Evolutionary conservation across 2,888 invertebrate genomes (phyloP).

Genomic region (Drosophila greeni): DNA sequence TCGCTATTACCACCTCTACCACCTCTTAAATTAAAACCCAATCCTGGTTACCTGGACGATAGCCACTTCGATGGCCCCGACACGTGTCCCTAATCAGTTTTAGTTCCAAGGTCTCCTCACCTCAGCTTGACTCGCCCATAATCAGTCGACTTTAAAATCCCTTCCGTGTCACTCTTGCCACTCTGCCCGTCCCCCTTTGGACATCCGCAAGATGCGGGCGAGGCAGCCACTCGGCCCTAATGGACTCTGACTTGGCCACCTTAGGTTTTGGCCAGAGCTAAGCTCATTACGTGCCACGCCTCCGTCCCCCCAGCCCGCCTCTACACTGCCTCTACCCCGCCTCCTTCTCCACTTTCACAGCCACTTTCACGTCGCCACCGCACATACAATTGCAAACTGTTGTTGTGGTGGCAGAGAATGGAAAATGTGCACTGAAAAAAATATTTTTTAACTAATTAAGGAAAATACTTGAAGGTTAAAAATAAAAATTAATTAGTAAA

Average conservation of each 20-base stretch:
- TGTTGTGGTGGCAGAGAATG: constrained; percentile 38
- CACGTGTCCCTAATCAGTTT: constrained; percentile 35
- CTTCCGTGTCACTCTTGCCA: constrained; percentile 15
- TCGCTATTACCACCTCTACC: background rate
- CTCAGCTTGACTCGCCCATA: constrained; percentile 18
- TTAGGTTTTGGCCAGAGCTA: constrained; percentile 34
- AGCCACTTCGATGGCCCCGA: constrained; percentile 1
- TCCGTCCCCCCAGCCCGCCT: constrained; percentile 4
- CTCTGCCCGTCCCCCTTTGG: constrained; percentile 1
- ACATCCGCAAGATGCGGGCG: constrained; percentile 39
- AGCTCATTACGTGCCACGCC: constrained; percentile 50
- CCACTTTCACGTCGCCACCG: constrained; percentile 21
- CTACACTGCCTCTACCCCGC: background rate
- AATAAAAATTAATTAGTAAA: background rate
- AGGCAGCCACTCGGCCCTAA: constrained; percentile 42
- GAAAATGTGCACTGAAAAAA: constrained; percentile 4
- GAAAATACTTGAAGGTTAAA: background rate
- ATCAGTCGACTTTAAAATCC: constrained; percentile 38
- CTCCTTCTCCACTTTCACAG: background rate
- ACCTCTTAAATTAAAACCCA: background rate
- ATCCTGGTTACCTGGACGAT: background rate
- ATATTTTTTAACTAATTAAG: background rate
- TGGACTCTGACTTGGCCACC: constrained; percentile 42
- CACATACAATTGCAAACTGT: constrained; percentile 55
- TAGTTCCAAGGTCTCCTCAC: constrained; percentile 18